Percentiles rank a stretch among this genome's conserved stretches.
These are phyloP conservation scores for Pimpla rufipes DNA, from an alignment of 2,888 invertebrate genomes.

Conservation along the genomic window DNA sequence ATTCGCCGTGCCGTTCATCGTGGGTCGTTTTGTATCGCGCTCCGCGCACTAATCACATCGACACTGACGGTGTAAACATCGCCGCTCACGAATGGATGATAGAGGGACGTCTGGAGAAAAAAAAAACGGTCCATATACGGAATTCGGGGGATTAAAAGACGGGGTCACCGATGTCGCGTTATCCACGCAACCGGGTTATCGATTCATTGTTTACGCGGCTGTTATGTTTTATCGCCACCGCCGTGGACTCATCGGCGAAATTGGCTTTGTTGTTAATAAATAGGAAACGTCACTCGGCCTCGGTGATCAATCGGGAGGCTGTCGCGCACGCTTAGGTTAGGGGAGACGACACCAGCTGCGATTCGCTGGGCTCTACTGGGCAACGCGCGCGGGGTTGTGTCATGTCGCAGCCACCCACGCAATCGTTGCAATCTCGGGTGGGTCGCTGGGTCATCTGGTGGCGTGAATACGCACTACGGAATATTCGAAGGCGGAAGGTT, in stretches of 20 bases:
- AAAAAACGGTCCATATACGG: slow-evolving; percentile 48
- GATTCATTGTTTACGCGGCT: background rate
- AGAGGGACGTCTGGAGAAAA: slow-evolving; percentile 3
- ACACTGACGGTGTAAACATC: slow-evolving; percentile 46
- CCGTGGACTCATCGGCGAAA: background rate
- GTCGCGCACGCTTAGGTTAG: slow-evolving; percentile 56
- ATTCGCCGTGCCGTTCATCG: slow-evolving; percentile 46
- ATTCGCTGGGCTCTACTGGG: slow-evolving; percentile 48
- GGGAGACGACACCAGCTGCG: slow-evolving; percentile 58
- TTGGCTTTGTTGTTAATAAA: slow-evolving; percentile 39
- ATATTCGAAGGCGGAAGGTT: too few relatives aligned
- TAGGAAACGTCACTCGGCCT: slow-evolving; percentile 46
- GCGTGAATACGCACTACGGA: background rate
- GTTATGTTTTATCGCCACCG: background rate
- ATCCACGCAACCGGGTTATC: background rate
- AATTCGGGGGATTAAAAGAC: background rate
- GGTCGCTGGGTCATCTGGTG: background rate
- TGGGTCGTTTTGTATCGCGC: background rate
- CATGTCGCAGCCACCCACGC: slow-evolving; percentile 28
- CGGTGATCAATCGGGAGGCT: slow-evolving; percentile 55
- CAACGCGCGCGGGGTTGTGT: slow-evolving; percentile 14
- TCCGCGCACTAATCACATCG: slow-evolving; percentile 9
- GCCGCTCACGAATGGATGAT: slow-evolving; percentile 28
- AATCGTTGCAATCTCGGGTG: background rate
- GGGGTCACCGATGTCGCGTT: slow-evolving; percentile 18